Conservation (phyloP, 1,140 invertebrate species). For the Drosophila fuyamai region DNA sequence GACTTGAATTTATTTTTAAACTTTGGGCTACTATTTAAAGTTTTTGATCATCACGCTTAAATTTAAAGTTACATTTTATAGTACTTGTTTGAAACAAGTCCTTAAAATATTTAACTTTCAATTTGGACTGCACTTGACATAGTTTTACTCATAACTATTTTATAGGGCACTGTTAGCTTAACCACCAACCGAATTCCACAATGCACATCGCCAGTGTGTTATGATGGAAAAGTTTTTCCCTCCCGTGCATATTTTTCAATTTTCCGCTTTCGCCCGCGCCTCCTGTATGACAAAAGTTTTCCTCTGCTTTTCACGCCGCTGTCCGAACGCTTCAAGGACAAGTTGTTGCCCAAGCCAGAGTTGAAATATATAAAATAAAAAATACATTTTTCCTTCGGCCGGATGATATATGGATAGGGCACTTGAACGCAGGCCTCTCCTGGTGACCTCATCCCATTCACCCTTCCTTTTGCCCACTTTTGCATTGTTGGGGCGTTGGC, state of each 20-base stretch:
- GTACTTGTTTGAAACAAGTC: no score
- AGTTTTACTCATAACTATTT: conserved; percentile 44
- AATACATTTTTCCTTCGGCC: conserved; percentile 48
- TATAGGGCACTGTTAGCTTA: conserved; percentile 39
- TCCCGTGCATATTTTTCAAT: conserved; percentile 76
- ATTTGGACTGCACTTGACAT: conserved; percentile 64
- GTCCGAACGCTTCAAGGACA: conserved; percentile 51
- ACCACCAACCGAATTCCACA: conserved; percentile 52
- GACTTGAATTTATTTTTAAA: no score
- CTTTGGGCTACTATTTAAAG: no score
- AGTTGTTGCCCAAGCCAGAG: conserved; percentile 35
- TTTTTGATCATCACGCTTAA: no score
- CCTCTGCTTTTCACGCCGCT: conserved; percentile 31
- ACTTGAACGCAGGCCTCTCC: conserved; percentile 42
- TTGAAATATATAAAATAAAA: conserved; percentile 49
- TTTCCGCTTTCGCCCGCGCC: conserved; percentile 26
- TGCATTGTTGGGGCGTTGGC: conserved; percentile 51
- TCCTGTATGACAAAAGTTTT: conserved; percentile 67
- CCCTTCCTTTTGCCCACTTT: neutral
- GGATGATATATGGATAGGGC: conserved; percentile 56
- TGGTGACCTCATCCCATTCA: conserved; percentile 6
- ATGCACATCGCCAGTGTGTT: conserved; percentile 38
- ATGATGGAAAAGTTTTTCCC: conserved; percentile 68
- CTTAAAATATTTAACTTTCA: conserved; percentile 44
- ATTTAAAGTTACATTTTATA: no score